These are phyloP conservation scores for Montipora cactus DNA, from an alignment of 64 coral and sea anemone genomes.

Conservation along the genomic window DNA sequence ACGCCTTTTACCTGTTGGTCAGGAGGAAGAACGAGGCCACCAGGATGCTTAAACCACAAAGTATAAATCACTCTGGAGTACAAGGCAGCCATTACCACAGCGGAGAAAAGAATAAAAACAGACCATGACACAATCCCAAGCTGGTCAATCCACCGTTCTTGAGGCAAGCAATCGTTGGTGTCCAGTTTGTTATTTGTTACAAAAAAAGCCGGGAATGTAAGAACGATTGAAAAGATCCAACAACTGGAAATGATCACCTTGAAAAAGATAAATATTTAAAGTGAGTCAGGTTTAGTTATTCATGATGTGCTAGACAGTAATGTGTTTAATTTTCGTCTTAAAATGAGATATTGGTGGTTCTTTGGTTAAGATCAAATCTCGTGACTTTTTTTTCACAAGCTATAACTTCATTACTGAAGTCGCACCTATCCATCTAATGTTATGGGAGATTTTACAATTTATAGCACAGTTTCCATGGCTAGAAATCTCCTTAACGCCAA, in stretches of 20 bases:
- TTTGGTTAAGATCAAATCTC: no score
- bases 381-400: no score
- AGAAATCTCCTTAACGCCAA: no score
- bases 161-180: background rate
- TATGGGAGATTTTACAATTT: no score
- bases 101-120: background rate
- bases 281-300: background rate
- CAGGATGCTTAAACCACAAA: background rate
- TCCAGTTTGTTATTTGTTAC: background rate
- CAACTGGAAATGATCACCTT: constrained; percentile 7
- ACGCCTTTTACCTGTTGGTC: background rate
- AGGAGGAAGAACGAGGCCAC: background rate
- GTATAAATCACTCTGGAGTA: constrained; percentile 56
- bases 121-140: background rate
- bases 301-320: background rate
- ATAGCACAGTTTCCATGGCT: no score
- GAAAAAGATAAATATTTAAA: background rate
- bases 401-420: no score
- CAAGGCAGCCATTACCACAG: constrained; percentile 3
- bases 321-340: no score
- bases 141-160: background rate
- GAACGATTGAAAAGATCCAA: constrained; percentile 1
- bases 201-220: background rate
- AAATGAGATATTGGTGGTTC: no score
- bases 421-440: no score